phyloP scores from a whole-genome alignment of 2,888 invertebrate species.

The Leistus spinibarbis region DNA sequence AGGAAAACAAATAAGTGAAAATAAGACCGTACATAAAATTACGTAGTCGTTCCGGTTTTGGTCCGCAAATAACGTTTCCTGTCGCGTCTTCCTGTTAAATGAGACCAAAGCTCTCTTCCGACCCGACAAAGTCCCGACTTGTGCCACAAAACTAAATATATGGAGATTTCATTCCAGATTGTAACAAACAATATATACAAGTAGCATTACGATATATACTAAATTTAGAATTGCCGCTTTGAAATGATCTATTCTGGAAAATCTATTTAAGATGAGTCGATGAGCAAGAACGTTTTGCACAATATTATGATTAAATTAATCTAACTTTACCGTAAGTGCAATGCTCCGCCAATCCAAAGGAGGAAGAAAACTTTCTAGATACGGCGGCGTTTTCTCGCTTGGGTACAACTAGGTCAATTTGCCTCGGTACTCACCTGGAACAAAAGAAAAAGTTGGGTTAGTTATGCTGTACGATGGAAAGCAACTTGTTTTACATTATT shows the following conservation, averaged over 20 bases:
- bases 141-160: background rate
- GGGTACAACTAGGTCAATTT: conserved; percentile 5
- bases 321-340: background rate
- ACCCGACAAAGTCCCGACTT: background rate
- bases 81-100: background rate
- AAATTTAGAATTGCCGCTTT: too few species aligned
- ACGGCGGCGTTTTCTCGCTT: background rate
- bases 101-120: background rate
- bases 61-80: background rate
- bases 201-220: background rate
- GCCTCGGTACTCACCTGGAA: conserved; percentile 11
- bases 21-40: background rate
- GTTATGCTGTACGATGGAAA: background rate
- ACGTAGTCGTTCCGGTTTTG: background rate
- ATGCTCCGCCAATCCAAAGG: background rate
- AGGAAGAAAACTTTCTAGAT: background rate
- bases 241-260: too few species aligned
- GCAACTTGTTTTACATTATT: background rate
- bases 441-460: conserved; percentile 9
- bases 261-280: too few species aligned
- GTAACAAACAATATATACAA: background rate
- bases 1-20: background rate
- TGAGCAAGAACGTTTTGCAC: too few species aligned
- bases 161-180: background rate
- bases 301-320: background rate